phyloP scores from a whole-genome alignment of 2,888 invertebrate species.

The Parascotia fuliginaria region DNA sequence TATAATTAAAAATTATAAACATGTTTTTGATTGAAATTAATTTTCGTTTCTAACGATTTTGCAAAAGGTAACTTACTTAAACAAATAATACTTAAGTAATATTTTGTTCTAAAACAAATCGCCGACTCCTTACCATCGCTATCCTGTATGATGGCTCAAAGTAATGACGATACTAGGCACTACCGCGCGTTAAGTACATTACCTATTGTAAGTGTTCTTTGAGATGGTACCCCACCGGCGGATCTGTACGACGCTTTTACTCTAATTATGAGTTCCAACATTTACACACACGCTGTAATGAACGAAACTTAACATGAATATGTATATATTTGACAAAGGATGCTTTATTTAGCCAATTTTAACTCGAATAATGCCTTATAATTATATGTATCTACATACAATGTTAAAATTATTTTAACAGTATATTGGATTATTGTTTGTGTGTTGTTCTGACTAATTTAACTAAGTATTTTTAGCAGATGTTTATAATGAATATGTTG shows the following conservation, averaged over 20 bases:
- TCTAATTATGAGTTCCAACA: conserved; percentile 75
- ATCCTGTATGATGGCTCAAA: conserved; percentile 65
- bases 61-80: no score
- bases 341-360: conserved; percentile 27
- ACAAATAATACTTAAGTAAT: background rate
- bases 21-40: no score
- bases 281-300: conserved; percentile 49
- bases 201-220: conserved; percentile 83
- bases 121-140: conserved; percentile 52
- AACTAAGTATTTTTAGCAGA: background rate
- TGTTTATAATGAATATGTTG: no score
- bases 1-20: no score
- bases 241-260: conserved; percentile 68
- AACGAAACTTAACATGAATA: conserved; percentile 37
- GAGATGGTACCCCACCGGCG: conserved; percentile 67
- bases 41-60: no score
- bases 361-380: conserved; percentile 1
- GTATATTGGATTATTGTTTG: background rate
- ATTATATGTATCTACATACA: background rate
- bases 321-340: conserved; percentile 37
- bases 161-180: conserved; percentile 78
- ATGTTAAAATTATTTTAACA: background rate
- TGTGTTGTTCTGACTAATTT: no score
- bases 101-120: conserved; percentile 1
- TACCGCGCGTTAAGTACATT: conserved; percentile 81